Base-by-base conservation (phyloP, 2,888 invertebrate species). In the Brachyptera putata region DNA sequence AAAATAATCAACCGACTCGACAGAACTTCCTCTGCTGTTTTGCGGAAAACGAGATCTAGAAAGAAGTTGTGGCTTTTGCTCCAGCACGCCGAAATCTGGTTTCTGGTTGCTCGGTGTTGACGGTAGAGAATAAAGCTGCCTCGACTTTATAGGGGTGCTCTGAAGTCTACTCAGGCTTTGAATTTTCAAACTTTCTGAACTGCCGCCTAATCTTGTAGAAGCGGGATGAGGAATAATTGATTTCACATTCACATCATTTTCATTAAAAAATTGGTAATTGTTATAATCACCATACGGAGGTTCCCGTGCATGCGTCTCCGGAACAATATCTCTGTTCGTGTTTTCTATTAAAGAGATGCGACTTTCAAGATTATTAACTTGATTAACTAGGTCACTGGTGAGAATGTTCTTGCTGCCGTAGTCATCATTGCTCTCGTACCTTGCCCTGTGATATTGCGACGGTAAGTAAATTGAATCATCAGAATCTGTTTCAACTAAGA, bases 371-470 rank as follows among this genome's bases (percentile, higher is more conserved):
- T 80, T 76, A 70, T 81, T 82, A 36, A 87, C 80, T 63, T 85
- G 83, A 46, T 80, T 79, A 41, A 87, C 82, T 66, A 86, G 79
- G 67, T 77, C 79, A 50, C 83, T 82, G 43, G 87, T 80, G 66
- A 85, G 81, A 41, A 65, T 57, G 21, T 60, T 50, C 16, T 65
- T 60, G 56, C 61, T 43, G 13, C 58, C 46, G n/a, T 57, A 9
- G 1, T 39, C 22, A 14, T 25, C 48, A n/a, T 37, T 16, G 25
- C 13, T 36, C 9, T 18, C 60, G 46, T 60, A 65, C 18, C 64
- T 60, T n/a, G 57, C 24, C 48, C 63, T 58, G 2, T 41, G 58
- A 9, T 30, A 61, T 37, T 57, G 41, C 9, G 61, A 56, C 2
- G 66, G 67, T 48, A 69, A 68, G 11, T 78, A 77, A 22, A 82